Evolutionary conservation across 2,888 invertebrate genomes (phyloP).

Genomic region (Pyrrhosoma nymphula): DNA sequence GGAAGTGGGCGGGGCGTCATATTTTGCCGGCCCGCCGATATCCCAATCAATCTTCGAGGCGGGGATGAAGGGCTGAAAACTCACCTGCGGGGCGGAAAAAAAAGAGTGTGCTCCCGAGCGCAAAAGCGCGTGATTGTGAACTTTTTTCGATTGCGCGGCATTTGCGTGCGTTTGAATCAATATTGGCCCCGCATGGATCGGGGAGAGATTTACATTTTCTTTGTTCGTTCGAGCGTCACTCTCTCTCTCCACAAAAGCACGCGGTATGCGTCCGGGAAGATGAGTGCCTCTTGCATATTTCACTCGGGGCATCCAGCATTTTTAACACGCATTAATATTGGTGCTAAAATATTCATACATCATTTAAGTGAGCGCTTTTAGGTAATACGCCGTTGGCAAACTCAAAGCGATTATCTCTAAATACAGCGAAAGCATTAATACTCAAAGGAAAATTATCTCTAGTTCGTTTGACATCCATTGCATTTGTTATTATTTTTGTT

Average conservation of each 20-base stretch:
- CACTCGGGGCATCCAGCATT: background rate
- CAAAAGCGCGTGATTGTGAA: background rate
- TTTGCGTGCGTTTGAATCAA: background rate
- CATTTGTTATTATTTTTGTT: too few relatives aligned
- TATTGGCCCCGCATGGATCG: background rate
- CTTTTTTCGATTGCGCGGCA: background rate
- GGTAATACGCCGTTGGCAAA: background rate
- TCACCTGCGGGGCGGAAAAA: background rate
- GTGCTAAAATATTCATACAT: too few relatives aligned
- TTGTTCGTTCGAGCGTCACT: background rate
- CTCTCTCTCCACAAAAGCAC: background rate
- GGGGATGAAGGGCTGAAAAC: background rate
- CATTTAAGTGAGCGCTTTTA: too few relatives aligned
- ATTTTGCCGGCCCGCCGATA: background rate
- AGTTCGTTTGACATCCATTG: too few relatives aligned
- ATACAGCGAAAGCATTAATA: background rate
- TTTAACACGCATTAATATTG: background rate
- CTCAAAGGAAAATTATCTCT: too few relatives aligned
- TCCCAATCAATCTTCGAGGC: conserved; percentile 25
- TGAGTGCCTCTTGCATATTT: too few relatives aligned
- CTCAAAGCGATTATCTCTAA: too few relatives aligned
- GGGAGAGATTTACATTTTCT: background rate
- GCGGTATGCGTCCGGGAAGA: background rate
- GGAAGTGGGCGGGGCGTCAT: background rate
- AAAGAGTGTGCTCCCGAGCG: background rate